Base-by-base conservation (phyloP, 2,888 invertebrate genomes). In the Adelphocoris suturalis region DNA sequence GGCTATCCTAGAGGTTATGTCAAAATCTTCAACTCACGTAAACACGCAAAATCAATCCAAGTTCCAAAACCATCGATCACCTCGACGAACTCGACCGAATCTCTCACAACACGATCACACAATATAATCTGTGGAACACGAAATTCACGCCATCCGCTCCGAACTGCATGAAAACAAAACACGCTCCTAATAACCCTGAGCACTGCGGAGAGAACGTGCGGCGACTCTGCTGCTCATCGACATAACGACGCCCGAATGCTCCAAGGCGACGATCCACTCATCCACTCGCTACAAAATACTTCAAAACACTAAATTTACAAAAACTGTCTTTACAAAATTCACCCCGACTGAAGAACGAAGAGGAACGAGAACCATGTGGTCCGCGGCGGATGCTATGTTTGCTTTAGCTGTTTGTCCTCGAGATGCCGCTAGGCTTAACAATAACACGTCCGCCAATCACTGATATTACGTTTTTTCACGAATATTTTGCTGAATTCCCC, bases 341-440 rank as follows among this genome's bases (percentile, higher is more conserved):
- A 12, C 68, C 0, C 19, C 19, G 23, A 19, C 68, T 12, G 23
- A 27, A 1, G 23, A 68, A 68, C 19, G 68, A 23, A 68, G 37
- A 37, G 19, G 27, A 12, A 23, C 23, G 37, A 37, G 47, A 88
- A 80, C 88, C 88, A 88, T 88, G 88, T 88, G 88, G 88, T 88
- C 80, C 27, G 48, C 78, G 48, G 14, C 27, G 19, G 57, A 52
- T 68, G 78, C 88, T 7, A 55, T 88, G 88, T 88, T 88, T 88
- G 88, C 28, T 37, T 37, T 37, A 4, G 37, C 37, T 37, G 37
- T 37, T 37, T 37, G 37, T 37, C 86, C 86, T 76, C 28, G 37
- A 86, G 86, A 48, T 86, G 86, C 75, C 86, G 86, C 86, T 76
- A 86, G 75, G 86, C 85, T 85, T 48, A 85, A 85, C 85, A 85